phyloP scores from a whole-genome alignment of 64 coral and sea anemone genomes.

The Stichodactyla helianthus region DNA sequence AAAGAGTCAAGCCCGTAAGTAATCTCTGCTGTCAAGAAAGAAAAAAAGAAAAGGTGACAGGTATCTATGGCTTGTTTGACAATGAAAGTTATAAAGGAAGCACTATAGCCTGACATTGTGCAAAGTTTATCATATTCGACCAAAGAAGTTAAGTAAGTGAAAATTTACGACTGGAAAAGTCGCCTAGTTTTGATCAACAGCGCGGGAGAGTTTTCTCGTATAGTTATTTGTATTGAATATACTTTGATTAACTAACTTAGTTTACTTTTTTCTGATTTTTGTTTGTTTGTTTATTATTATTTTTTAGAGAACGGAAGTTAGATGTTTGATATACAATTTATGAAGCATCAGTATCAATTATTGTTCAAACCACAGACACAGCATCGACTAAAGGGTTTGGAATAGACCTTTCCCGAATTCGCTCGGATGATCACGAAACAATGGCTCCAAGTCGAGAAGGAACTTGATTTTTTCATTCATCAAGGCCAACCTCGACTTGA shows the following conservation, averaged over 20 bases:
- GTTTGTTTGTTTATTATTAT: neutral
- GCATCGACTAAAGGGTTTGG: neutral
- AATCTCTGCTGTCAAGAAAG: neutral
- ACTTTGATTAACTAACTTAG: neutral
- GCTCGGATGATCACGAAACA: no score
- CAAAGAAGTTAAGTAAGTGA: neutral
- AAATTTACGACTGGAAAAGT: no score
- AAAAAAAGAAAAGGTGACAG: conserved; percentile 1
- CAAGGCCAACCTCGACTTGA: no score
- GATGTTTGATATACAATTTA: neutral
- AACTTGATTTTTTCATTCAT: no score
- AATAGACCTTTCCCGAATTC: neutral
- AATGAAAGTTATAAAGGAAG: neutral
- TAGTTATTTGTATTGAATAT: neutral
- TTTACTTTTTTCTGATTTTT: neutral
- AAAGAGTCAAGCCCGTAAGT: neutral
- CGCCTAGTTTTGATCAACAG: no score
- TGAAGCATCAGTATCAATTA: neutral
- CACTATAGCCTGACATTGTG: neutral
- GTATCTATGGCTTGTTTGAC: neutral
- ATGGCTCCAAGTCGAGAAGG: no score
- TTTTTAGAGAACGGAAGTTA: neutral
- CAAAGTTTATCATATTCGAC: neutral
- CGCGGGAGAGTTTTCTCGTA: no score
- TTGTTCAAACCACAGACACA: neutral